Percentiles rank a stretch among this genome's conserved stretches.
phyloP scores from a whole-genome alignment of 2,113 vertebrate species.

The Menidia beryllina region DNA sequence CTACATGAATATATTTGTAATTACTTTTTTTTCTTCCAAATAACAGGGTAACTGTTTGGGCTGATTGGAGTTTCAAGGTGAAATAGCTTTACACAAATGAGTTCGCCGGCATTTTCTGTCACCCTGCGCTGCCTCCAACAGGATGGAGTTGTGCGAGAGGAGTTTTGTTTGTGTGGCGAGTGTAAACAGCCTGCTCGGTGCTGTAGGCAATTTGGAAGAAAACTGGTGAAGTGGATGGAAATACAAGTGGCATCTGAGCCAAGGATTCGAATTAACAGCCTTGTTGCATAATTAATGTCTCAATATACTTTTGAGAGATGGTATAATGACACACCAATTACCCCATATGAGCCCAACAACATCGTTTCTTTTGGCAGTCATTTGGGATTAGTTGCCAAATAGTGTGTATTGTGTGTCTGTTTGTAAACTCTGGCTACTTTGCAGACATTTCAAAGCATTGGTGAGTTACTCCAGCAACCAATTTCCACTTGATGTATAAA shows the following conservation, averaged over 20 bases:
- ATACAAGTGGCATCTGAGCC: conserved; percentile 15
- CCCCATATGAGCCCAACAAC: conserved; percentile 24
- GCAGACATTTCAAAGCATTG: not conserved
- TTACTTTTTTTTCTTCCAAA: conserved; percentile 33
- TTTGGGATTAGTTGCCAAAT: conserved; percentile 8
- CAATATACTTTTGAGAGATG: conserved; percentile 28
- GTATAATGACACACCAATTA: conserved; percentile 21
- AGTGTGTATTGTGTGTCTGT: conserved; percentile 13
- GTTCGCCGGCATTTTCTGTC: conserved; percentile 37
- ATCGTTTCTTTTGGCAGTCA: conserved; percentile 40
- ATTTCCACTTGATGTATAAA: conserved; percentile 1
- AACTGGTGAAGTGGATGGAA: conserved; percentile 30
- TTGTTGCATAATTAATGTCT: conserved; percentile 48
- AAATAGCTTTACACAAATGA: conserved; percentile 59
- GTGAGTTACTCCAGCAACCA: not conserved
- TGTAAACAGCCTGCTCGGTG: conserved; percentile 19
- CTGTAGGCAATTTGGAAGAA: conserved; percentile 19
- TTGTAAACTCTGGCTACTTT: conserved; percentile 1
- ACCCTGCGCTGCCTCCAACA: conserved; percentile 27
- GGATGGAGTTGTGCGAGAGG: conserved; percentile 14
- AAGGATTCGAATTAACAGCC: conserved; percentile 21
- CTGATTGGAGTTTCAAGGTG: conserved; percentile 60
- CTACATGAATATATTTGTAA: conserved; percentile 62
- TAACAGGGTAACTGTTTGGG: conserved; percentile 52
- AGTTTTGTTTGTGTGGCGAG: conserved; percentile 20